Percentiles rank a stretch among this genome's conserved stretches.
These are phyloP conservation scores for Syngnathus typhle DNA, from an alignment of 2,113 vertebrate species.

Conservation along the genomic window DNA sequence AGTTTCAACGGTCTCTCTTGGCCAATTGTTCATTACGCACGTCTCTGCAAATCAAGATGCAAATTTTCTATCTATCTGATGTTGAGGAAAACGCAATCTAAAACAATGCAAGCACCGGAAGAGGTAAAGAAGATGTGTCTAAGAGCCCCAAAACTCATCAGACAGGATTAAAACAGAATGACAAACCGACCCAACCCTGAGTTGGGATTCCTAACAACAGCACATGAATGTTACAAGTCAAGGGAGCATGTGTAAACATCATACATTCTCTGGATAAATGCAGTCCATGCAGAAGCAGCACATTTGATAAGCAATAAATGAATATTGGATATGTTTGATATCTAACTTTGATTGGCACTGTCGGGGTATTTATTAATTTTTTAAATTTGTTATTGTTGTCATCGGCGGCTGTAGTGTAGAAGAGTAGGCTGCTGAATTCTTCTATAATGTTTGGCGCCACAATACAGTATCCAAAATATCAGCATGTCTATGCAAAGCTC, in stretches of 20 bases:
- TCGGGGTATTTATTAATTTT: neutral
- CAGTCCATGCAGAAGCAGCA: neutral
- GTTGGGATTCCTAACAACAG: neutral
- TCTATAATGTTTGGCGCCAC: neutral
- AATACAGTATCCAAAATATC: neutral
- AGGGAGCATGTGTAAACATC: neutral
- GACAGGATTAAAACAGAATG: slow-evolving; percentile 51
- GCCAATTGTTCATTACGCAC: neutral
- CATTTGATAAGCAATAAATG: neutral
- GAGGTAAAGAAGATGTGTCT: neutral
- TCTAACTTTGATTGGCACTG: neutral
- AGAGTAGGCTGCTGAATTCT: neutral
- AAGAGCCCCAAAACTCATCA: slow-evolving; percentile 36
- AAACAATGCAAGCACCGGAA: neutral
- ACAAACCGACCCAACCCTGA: slow-evolving; percentile 34
- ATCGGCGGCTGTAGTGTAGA: neutral
- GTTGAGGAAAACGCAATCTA: too few species aligned
- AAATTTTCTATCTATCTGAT: neutral
- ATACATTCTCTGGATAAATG: neutral
- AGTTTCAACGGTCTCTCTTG: neutral
- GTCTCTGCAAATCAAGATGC: neutral
- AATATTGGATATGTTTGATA: neutral
- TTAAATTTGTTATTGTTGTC: neutral
- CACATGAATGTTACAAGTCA: neutral
- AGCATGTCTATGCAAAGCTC: neutral